Conservation (phyloP, 2,113 vertebrate genomes). For the Cynopterus brachyotis region DNA sequence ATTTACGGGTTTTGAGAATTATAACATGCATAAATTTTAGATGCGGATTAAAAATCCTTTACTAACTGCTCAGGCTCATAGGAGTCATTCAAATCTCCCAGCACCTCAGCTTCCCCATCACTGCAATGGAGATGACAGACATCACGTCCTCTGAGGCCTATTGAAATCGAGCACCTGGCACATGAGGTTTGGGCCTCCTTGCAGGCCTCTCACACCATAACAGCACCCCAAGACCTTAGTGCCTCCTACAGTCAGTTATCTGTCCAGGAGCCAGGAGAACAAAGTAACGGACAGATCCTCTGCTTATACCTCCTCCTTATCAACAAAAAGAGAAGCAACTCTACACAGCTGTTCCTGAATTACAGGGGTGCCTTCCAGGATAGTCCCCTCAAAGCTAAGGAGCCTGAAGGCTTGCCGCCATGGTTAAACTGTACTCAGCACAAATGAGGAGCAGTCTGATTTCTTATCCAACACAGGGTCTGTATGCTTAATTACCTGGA, state of each 20-base stretch:
- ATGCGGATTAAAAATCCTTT: background rate
- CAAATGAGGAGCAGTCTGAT: background rate
- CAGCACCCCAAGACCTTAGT: background rate
- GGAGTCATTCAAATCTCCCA: background rate
- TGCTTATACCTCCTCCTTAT: background rate
- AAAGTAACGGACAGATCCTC: background rate
- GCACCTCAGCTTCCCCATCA: background rate
- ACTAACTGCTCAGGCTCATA: background rate
- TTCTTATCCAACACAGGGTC: background rate
- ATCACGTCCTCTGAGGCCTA: background rate
- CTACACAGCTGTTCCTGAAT: background rate
- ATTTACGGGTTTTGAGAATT: background rate
- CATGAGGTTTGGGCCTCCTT: background rate
- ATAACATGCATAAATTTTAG: background rate
- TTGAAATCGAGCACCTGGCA: background rate
- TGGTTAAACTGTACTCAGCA: background rate
- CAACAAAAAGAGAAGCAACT: background rate
- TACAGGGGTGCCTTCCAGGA: background rate
- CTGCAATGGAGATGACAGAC: background rate
- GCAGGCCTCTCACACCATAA: background rate
- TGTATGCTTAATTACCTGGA: background rate
- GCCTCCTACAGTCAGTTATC: background rate
- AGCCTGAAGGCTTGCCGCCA: background rate
- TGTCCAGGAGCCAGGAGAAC: background rate
- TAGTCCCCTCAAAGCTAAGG: background rate